A percentile compares a stretch with the other conserved stretches of the same genome.
Evolutionary conservation across 2,113 vertebrate species (phyloP).

Genomic region (Neoarius graeffei): DNA sequence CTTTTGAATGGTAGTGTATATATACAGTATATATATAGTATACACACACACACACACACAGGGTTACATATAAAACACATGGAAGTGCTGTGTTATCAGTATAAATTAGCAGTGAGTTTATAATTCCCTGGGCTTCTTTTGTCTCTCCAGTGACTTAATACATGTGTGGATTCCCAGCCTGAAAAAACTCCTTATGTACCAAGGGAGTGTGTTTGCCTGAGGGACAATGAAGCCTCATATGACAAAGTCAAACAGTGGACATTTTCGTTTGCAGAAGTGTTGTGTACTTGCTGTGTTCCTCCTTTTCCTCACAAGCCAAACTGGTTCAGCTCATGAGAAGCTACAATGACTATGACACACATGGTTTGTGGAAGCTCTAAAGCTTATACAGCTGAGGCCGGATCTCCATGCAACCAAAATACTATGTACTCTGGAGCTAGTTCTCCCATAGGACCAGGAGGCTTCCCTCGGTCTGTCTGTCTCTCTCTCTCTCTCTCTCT

Average conservation of each 20-base stretch:
- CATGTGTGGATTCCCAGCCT: constrained; percentile 1
- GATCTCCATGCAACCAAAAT: constrained; percentile 5
- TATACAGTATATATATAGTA: too few relatives aligned
- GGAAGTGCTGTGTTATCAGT: too few relatives aligned
- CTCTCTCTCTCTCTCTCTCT: constrained; percentile 16
- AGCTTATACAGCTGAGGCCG: constrained; percentile 11
- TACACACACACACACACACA: neutral
- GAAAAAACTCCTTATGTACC: neutral
- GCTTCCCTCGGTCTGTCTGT: neutral
- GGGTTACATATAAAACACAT: constrained; percentile 1
- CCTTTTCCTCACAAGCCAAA: constrained; percentile 3
- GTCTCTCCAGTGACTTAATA: neutral
- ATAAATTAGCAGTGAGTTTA: neutral
- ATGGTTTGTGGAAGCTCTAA: constrained; percentile 33
- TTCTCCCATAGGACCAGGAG: neutral
- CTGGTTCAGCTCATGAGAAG: constrained; percentile 10
- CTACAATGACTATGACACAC: constrained; percentile 10
- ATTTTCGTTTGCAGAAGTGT: constrained; percentile 10
- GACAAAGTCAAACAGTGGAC: constrained; percentile 33
- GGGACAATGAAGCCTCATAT: constrained; percentile 16
- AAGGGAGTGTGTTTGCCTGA: constrained; percentile 17
- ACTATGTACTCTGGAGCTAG: constrained; percentile 34
- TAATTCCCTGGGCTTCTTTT: neutral
- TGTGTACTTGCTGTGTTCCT: constrained; percentile 23
- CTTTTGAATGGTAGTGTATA: too few relatives aligned